Conservation (phyloP, 2,797 vertebrate species). For the Mus caroli region DNA sequence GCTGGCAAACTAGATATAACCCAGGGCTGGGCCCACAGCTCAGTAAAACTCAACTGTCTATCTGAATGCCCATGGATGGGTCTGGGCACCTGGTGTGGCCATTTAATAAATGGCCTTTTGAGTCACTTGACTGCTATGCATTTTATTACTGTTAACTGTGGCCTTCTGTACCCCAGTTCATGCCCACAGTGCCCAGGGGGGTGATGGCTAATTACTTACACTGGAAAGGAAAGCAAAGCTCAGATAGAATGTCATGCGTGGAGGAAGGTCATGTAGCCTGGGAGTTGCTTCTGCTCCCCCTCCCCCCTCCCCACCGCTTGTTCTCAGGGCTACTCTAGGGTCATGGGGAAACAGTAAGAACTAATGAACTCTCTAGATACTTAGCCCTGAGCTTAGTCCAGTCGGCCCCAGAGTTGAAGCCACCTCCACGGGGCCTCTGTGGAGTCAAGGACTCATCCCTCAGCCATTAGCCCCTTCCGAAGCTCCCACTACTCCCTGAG, state of each 20-base stretch:
- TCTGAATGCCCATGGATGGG: neutral
- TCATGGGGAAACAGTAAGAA: too few species aligned
- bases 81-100: fast-evolving
- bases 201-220: neutral
- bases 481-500: neutral
- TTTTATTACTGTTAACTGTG: too few species aligned
- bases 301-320: neutral
- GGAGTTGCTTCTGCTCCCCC: fast-evolving
- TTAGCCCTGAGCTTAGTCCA: neutral
- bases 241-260: neutral
- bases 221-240: neutral
- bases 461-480: neutral
- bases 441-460: neutral
- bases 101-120: neutral
- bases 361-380: neutral
- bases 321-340: neutral
- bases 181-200: neutral
- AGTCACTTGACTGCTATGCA: fast-evolving
- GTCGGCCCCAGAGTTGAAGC: neutral
- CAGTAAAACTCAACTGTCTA: fast-evolving
- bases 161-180: neutral
- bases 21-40: neutral
- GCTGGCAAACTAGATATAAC: neutral
- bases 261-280: neutral
- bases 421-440: neutral